Conservation (phyloP, 2,113 vertebrate genomes). For the Rousettus leschenaultii region DNA sequence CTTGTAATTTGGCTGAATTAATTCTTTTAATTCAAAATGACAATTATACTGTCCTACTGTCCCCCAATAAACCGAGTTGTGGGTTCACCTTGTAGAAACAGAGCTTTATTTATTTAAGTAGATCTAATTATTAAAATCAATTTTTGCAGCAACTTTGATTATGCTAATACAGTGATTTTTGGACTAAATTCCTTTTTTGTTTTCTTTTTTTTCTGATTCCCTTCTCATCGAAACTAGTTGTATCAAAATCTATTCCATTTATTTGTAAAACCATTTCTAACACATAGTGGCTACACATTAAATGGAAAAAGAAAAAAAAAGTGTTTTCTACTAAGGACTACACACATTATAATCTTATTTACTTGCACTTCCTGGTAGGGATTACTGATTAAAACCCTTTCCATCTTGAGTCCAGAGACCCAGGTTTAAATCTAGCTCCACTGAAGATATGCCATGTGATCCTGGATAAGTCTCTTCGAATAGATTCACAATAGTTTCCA, state of each 20-base stretch:
- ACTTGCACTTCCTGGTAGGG: neutral
- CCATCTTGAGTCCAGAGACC: neutral
- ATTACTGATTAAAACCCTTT: neutral
- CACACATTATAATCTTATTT: neutral
- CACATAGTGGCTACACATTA: neutral
- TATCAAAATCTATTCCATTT: conserved; percentile 3
- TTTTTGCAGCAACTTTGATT: neutral
- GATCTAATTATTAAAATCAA: neutral
- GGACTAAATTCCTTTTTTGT: neutral
- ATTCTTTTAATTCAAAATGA: neutral
- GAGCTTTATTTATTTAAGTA: neutral
- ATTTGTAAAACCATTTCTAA: neutral
- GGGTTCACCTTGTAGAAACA: neutral
- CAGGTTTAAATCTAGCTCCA: neutral
- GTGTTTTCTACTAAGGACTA: neutral
- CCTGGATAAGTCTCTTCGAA: neutral
- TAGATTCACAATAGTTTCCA: neutral
- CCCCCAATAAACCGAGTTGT: neutral
- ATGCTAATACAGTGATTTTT: neutral
- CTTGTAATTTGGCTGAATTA: neutral
- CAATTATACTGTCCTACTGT: neutral
- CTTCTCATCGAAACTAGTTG: neutral
- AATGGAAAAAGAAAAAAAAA: neutral
- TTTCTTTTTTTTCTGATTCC: neutral
- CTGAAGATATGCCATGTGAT: neutral